Base-by-base conservation (phyloP, 2,113 vertebrate species). In the Chloropsis cyanopogon region DNA sequence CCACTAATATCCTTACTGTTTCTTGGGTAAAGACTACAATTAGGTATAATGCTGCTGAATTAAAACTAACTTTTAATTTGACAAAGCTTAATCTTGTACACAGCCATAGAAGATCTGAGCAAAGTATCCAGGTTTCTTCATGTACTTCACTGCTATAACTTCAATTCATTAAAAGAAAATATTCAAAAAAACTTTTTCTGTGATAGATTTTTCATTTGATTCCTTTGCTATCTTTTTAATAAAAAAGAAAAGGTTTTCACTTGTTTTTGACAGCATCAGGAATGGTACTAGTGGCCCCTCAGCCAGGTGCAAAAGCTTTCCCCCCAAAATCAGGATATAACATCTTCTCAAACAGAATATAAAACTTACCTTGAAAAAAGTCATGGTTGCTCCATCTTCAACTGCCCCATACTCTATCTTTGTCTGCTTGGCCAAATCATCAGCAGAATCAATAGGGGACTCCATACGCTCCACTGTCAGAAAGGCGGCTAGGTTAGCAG, bases 381-480 rank as follows among this genome's bases (percentile, higher is more conserved):
- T 99, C 99, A 99, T 99, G 56, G 99, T 99, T 39, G 99, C 98
- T 13, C 99, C 99, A 44, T 99, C 99, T 95, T 99, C 99, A 52
- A 99, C 98, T 47, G 99, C 98, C 22, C 99, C 99, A 12, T 99
- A 99, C 86, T 99, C 99, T 95, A 99, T 99, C 97, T 99, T 99
- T 73, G 99, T 99, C 97, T 99, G 99, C 95, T 99, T 99, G 89
- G 99, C 99, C 96, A 99, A 98, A 96, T 99, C 99, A 53, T 99
- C 99, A 19, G 99, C 99, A 44, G 99, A 99, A 91, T 99, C 99
- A 42, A 99, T 99, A 49, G 99, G 99, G 25, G 99, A 99, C 97
- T 99, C 99, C 99, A 99, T 99, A 59, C 99, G 98, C 92, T 99
- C 99, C 98, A 99, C 99, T 63, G 99, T 99, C 97, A 99, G 99